These are phyloP conservation scores for Sphenopsis melanotis DNA, from an alignment of 2,797 vertebrate genomes.

Conservation along the genomic window DNA sequence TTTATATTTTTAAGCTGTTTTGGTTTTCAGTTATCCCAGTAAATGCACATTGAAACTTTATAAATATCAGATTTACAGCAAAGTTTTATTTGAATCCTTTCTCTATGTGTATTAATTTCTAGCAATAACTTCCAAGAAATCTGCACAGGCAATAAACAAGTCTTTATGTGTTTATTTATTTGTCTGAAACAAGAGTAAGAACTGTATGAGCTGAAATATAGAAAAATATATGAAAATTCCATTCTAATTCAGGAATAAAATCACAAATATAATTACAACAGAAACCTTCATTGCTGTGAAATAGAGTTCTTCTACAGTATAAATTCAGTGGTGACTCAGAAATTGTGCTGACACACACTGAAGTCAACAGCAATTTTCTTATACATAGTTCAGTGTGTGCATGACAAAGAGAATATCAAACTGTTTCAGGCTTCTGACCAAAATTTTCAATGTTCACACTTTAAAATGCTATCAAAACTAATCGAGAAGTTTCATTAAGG, in stretches of 20 bases:
- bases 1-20: background rate
- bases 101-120: background rate
- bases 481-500: background rate
- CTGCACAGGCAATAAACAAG: background rate
- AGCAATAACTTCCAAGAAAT: background rate
- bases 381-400: background rate
- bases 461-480: background rate
- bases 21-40: background rate
- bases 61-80: background rate
- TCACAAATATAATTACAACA: background rate
- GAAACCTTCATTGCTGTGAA: background rate
- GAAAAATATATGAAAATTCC: background rate
- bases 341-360: background rate
- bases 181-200: background rate
- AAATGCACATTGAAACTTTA: background rate
- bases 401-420: background rate
- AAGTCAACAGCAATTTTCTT: background rate
- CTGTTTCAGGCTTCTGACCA: background rate
- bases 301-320: background rate
- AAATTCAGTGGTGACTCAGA: background rate
- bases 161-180: background rate
- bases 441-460: background rate
- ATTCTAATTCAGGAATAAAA: background rate
- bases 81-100: background rate
- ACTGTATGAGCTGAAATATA: background rate